Base-by-base conservation (phyloP, 2,888 invertebrate species). In the Chymomyza caudatula region DNA sequence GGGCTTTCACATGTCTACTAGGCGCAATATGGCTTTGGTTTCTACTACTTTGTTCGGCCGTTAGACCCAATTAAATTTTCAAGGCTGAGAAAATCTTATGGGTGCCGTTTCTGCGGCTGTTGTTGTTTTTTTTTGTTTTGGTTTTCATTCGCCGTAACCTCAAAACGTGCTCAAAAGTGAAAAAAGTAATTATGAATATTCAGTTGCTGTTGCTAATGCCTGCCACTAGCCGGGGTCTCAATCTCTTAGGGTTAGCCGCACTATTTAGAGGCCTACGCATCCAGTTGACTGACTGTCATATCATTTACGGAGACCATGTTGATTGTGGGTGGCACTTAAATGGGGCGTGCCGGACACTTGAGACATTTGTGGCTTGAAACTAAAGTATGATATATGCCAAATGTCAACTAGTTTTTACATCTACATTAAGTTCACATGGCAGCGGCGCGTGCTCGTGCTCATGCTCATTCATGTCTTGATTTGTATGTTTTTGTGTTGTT, bases 151-250 rank as follows among this genome's bases (percentile, higher is more conserved):
- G 19, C 37, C 37, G 43, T 73, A 78, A 77, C 78, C 77, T 69
- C 70, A 72, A 83, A 84, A 85, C 85, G 85, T 85, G 85, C 74
- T 76, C 71, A 73, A 76, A 83, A 74, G 76, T 63, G 60, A 68
- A 43, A 37, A 29, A 62, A 63, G 71, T 77, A 71, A 74, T 76
- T 77, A 76, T 74, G 67, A 71, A 62, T 60, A 53, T 62, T 58
- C 52, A 51, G 53, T 23, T 60, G 8, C 20, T 53, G 29, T 4
- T 44, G 29, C 43, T 51, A 15, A 37, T 15, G 29, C n/a, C n/a
- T n/a, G n/a, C n/a, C n/a, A n/a, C n/a, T n/a, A n/a, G n/a, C n/a
- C n/a, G 53, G 22, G 11, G 15, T n/a, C 17, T 25, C 52, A 49
- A 49, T 6, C n/a, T 22, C 59, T 0, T 57, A 56, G 56, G 52